A percentile compares a stretch with the other conserved stretches of the same genome.
Evolutionary conservation across 2,888 invertebrate species (phyloP).

Genomic region (Standfussiana lucernea): DNA sequence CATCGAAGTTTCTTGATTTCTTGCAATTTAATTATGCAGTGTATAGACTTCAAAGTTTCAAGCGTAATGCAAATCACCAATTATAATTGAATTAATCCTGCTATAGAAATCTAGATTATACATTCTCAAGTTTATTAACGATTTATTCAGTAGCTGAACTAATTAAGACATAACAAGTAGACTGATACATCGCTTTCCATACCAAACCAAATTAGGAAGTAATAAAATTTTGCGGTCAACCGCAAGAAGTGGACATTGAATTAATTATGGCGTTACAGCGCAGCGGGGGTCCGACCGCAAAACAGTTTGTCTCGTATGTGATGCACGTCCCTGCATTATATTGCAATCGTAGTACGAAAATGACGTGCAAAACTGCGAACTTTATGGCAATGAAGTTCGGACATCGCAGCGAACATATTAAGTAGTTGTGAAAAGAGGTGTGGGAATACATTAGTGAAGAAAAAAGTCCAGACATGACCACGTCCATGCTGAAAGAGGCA

Average conservation of each 20-base stretch:
- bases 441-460: slow-evolving; percentile 55
- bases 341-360: slow-evolving; percentile 69
- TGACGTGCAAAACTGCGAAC: slow-evolving; percentile 68
- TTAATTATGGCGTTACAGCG: slow-evolving; percentile 78
- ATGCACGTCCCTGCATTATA: slow-evolving; percentile 74
- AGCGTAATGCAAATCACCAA: slow-evolving; percentile 40
- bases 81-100: slow-evolving; percentile 34
- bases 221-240: slow-evolving; percentile 77
- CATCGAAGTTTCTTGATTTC: slow-evolving; percentile 21
- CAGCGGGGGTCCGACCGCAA: slow-evolving; percentile 75
- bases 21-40: slow-evolving; percentile 23
- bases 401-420: slow-evolving; percentile 57
- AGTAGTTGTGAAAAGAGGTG: slow-evolving; percentile 56
- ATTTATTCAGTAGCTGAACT: slow-evolving; percentile 23
- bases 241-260: slow-evolving; percentile 76
- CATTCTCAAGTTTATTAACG: background rate
- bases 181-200: slow-evolving; percentile 62
- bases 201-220: slow-evolving; percentile 73
- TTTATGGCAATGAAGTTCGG: slow-evolving; percentile 70
- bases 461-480: slow-evolving; percentile 27
- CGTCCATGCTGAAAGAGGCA: background rate
- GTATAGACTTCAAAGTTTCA: slow-evolving; percentile 7
- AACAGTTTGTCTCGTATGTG: slow-evolving; percentile 70
- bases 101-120: background rate
- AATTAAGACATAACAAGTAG: slow-evolving; percentile 68